A percentile compares a stretch with the other conserved stretches of the same genome.
These are phyloP conservation scores for Lasioglossum zephyrum DNA, from an alignment of 2,888 invertebrate species.

Conservation along the genomic window DNA sequence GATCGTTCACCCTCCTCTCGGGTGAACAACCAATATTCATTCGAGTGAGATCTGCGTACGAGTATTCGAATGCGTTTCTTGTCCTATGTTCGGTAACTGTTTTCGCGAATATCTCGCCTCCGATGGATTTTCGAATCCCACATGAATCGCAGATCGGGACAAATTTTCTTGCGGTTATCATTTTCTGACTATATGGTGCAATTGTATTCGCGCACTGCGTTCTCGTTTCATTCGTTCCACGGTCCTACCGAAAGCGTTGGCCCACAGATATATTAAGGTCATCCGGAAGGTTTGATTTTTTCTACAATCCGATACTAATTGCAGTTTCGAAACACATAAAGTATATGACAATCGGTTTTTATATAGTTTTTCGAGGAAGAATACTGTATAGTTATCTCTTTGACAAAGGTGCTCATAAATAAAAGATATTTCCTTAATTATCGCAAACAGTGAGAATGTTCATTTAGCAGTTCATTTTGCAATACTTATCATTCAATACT, in stretches of 20 bases:
- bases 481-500: not conserved
- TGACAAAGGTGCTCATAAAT: not conserved
- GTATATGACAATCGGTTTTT: not conserved
- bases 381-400: not conserved
- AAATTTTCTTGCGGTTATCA: conserved; percentile 19
- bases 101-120: not conserved
- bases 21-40: not conserved
- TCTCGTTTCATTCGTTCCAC: conserved; percentile 11
- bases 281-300: conserved; percentile 45
- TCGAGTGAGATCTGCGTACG: not conserved
- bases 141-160: not conserved
- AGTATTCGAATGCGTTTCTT: not conserved
- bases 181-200: not conserved
- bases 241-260: not conserved
- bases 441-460: not conserved
- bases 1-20: conserved; percentile 38
- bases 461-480: not conserved
- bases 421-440: not conserved
- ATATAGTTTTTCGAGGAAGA: not conserved
- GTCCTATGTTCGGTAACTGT: not conserved
- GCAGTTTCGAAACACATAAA: not conserved
- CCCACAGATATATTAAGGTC: not conserved
- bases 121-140: not conserved
- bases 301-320: not conserved
- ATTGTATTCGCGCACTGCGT: not conserved